Base-by-base conservation (phyloP, 2,888 invertebrate genomes). In the Cerceris ruficornis region DNA sequence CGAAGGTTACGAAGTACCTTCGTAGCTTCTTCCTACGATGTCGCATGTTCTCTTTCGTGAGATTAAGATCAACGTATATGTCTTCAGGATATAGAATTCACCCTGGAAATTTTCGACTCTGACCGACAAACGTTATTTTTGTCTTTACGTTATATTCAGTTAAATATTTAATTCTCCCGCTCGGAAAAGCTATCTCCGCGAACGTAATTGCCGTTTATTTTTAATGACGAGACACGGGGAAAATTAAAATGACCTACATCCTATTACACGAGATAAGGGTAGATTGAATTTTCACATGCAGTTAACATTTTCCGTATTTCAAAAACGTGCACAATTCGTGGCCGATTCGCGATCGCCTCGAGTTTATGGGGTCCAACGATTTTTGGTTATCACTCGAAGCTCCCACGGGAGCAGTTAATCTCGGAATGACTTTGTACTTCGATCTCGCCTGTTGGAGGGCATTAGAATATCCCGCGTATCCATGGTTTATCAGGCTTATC, bases 401-500 rank as follows among this genome's bases (percentile, higher is more conserved):
- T 79, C 85, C 77, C 75, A 39, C 7, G 78, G 72, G 85, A 13
- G 72, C 68, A 66, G 85, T 85, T 81, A 85, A 86, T 85, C 79
- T 83, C 73, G 55, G 64, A 76, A 83, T 83, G 83, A 83, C 85
- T 87, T 87, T 80, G 77, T 85, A 80, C 70, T 74, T 50, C 76
- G 73, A 81, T 83, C 81, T 85, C 77, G 71, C 69, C 69, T 61
- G 71, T 81, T 80, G 67, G 77, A 68, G 46, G 59, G 79, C 72
- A 85, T 83, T 85, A 82, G 87, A 86, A 87, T 87, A 82, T 65
- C 65, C 65, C 62, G 75, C 81, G 81, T 83, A 87, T 84, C 85
- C 83, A 78, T 80, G 85, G 86, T 85, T 87, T 88, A 87, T 87
- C 88, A 83, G 75, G 82, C 84, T 88, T 84, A 86, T 88, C 82